phyloP scores from a whole-genome alignment of 2,797 vertebrate species.

The Chiropotes sagulatus region DNA sequence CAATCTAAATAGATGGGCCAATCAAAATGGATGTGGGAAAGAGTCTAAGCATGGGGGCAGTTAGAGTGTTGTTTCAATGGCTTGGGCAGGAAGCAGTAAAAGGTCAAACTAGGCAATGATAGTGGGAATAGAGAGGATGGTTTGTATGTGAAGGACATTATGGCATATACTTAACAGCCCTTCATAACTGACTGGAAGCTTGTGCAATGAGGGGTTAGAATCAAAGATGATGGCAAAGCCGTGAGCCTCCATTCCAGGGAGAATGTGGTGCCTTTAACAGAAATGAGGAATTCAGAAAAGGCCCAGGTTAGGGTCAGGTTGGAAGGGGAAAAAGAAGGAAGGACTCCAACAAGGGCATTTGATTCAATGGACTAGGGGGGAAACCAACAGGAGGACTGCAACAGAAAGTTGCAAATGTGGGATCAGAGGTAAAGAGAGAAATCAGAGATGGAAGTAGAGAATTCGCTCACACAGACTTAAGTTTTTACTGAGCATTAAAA shows the following conservation, averaged over 20 bases:
- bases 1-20: neutral
- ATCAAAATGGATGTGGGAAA: neutral
- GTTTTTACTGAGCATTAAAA: neutral
- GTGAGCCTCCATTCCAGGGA: neutral
- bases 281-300: neutral
- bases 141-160: neutral
- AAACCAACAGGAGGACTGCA: neutral
- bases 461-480: neutral
- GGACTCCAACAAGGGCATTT: neutral
- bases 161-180: neutral
- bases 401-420: neutral
- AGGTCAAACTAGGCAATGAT: neutral
- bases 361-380: neutral
- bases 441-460: neutral
- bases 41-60: neutral
- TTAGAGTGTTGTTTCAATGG: neutral
- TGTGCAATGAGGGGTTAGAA: neutral
- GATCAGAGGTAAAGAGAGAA: neutral
- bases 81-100: neutral
- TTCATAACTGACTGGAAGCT: neutral
- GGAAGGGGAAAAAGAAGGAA: neutral
- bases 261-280: neutral
- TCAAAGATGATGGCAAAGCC: neutral
- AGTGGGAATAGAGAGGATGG: neutral
- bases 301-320: neutral